Evolutionary conservation across 2,113 vertebrate species (phyloP), one percentile per base, ranked within the genome.

Genomic region (Parus major): DNA sequence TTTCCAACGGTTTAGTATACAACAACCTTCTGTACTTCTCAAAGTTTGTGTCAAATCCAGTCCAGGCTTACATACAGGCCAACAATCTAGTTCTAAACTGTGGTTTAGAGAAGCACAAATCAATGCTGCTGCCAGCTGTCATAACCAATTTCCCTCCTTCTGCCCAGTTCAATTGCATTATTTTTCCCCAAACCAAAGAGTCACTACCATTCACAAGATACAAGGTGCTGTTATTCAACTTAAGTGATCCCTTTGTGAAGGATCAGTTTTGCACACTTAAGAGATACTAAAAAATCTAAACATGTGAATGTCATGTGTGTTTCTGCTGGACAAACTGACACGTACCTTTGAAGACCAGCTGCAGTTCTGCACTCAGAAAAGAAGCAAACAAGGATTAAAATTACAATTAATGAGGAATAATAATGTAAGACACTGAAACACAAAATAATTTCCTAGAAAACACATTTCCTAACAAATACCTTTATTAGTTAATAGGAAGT

Each of bases 51-150:
- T 88, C 81, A 64, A 88, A 76, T 55, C 39, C 59, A 92, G 56
- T 31, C 39, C 65, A 56, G 64, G 83, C 92, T 97, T 82, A 72
- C 29, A 70, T 68, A 82, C 55, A 94, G 75, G 81, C 59, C 76
- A 96, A 82, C 69, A 93, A 90, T 77, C 72, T 73, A 66, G 42
- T 71, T 92, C 80, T 44, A 31, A 93, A 25, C 66, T 78, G 47
- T 36, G 68, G 33, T 91, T 89, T 69, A 96, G 55, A 95, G 87
- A 90, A 88, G 71, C 46, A 64, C 56, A 89, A 95, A 95, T 59
- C 42, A 75, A 88, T 80, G 63, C 59, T 85, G 65, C 29, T 93
- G 86, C 36, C 79, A 91, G 49, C 19, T 41, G 31, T 39, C 57
- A 90, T 52, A 95, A 96, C 65, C 44, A 56, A 49, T 84, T 94